phyloP scores from a whole-genome alignment of 2,888 invertebrate species.

The Atethmia centrago region DNA sequence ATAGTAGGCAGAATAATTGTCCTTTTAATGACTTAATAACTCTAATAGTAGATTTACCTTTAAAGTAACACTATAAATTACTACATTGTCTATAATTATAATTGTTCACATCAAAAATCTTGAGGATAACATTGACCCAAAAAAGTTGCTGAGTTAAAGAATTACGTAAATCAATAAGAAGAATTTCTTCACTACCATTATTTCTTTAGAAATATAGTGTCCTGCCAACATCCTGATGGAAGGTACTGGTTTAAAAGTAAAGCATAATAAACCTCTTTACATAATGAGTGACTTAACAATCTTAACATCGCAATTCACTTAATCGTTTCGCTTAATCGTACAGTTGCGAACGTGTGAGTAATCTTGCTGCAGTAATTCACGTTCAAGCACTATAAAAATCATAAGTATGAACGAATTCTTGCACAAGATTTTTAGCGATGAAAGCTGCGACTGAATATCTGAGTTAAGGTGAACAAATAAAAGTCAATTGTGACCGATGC shows the following conservation, averaged over 20 bases:
- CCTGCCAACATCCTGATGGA: slow-evolving; percentile 27
- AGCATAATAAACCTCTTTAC: slow-evolving; percentile 59
- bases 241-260: slow-evolving; percentile 23
- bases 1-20: slow-evolving; percentile 6
- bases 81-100: slow-evolving; percentile 23
- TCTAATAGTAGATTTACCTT: slow-evolving; percentile 8
- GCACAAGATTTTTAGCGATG: slow-evolving; percentile 41
- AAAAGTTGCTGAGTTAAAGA: slow-evolving; percentile 8
- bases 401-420: slow-evolving; percentile 38
- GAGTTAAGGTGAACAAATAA: slow-evolving; percentile 30
- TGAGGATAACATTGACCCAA: slow-evolving; percentile 50
- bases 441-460: slow-evolving; percentile 43
- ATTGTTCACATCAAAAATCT: slow-evolving; percentile 43
- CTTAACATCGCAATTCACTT: slow-evolving; percentile 59
- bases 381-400: slow-evolving; percentile 45
- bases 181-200: not conserved
- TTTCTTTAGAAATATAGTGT: slow-evolving; percentile 2
- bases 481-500: slow-evolving; percentile 30
- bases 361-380: slow-evolving; percentile 45
- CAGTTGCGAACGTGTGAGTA: slow-evolving; percentile 48
- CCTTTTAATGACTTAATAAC: slow-evolving; percentile 39
- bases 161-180: slow-evolving; percentile 32
- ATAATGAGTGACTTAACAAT: slow-evolving; percentile 60
- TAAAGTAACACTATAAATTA: slow-evolving; percentile 1
- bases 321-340: slow-evolving; percentile 63